These are phyloP conservation scores for Leptinotarsa texana DNA, from an alignment of 1,140 invertebrate species.

Conservation along the genomic window DNA sequence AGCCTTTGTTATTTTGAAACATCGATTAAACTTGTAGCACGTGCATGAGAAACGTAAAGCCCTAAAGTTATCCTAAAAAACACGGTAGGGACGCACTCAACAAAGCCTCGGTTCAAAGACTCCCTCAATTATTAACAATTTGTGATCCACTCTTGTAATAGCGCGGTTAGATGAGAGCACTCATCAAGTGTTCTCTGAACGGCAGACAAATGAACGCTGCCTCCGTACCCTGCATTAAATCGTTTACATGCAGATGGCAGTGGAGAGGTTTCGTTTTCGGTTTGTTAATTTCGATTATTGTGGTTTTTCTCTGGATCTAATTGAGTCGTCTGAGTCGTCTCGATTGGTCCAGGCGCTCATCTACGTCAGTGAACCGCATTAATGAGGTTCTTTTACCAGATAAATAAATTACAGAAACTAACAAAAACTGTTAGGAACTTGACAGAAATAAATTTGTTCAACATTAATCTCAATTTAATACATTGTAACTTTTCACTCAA, in stretches of 20 bases:
- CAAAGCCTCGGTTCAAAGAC: constrained; percentile 27
- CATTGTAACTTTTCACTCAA: no score
- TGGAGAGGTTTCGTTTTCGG: constrained; percentile 32
- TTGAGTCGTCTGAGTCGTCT: no score
- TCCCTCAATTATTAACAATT: constrained; percentile 37
- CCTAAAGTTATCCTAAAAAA: constrained; percentile 33
- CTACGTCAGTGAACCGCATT: no score
- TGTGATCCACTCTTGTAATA: constrained; percentile 28
- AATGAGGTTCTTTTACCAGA: no score
- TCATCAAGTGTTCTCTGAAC: constrained; percentile 35
- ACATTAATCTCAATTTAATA: no score
- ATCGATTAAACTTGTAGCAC: constrained; percentile 29
- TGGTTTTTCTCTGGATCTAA: constrained; percentile 13
- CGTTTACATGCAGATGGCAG: constrained; percentile 32
- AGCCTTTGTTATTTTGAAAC: constrained; percentile 23
- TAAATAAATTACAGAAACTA: no score
- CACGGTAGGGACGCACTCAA: constrained; percentile 26
- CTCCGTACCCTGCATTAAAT: constrained; percentile 17
- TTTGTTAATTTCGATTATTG: constrained; percentile 29
- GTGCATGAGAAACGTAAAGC: constrained; percentile 26
- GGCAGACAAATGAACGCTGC: constrained; percentile 35
- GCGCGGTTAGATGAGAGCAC: constrained; percentile 31
- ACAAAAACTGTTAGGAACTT: no score
- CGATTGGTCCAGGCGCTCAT: no score
- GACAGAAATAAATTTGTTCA: no score